These are phyloP conservation scores for Selene dorsalis DNA, from an alignment of 2,797 vertebrate species.

Conservation along the genomic window DNA sequence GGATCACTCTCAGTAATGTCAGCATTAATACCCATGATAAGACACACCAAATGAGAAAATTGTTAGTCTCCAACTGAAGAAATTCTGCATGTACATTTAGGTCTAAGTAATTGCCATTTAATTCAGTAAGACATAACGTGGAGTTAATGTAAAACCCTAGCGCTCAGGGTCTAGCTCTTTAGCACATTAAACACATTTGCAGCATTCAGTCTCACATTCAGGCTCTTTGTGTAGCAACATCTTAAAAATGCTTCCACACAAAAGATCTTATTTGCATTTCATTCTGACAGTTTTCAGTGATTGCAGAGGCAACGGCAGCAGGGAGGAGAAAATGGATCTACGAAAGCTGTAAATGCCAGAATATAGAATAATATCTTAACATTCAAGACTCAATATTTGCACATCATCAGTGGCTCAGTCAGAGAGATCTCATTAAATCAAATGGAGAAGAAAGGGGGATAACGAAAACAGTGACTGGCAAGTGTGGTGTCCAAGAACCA, in stretches of 20 bases:
- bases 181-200: conserved; percentile 58
- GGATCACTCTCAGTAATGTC: conserved; percentile 69
- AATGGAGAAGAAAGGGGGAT: conserved; percentile 6
- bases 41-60: conserved; percentile 72
- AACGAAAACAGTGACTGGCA: conserved; percentile 20
- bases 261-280: conserved; percentile 33
- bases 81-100: conserved; percentile 56
- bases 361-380: neutral
- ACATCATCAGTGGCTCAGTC: conserved; percentile 6
- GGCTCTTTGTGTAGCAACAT: conserved; percentile 27
- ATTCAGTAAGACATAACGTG: conserved; percentile 60
- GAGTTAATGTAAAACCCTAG: conserved; percentile 59
- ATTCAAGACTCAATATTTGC: conserved; percentile 6
- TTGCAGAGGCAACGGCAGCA: conserved; percentile 10
- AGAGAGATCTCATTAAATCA: conserved; percentile 21
- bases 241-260: conserved; percentile 33
- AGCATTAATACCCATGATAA: conserved; percentile 76
- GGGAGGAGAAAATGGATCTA: neutral
- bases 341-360: neutral
- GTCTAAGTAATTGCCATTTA: conserved; percentile 57
- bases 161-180: conserved; percentile 32
- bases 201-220: conserved; percentile 49
- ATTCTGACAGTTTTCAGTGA: conserved; percentile 20
- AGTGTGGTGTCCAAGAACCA: conserved; percentile 26
- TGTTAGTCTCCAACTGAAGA: conserved; percentile 71